These are phyloP conservation scores for Trogon melanurus DNA, from an alignment of 2,113 vertebrate species.

Conservation along the genomic window DNA sequence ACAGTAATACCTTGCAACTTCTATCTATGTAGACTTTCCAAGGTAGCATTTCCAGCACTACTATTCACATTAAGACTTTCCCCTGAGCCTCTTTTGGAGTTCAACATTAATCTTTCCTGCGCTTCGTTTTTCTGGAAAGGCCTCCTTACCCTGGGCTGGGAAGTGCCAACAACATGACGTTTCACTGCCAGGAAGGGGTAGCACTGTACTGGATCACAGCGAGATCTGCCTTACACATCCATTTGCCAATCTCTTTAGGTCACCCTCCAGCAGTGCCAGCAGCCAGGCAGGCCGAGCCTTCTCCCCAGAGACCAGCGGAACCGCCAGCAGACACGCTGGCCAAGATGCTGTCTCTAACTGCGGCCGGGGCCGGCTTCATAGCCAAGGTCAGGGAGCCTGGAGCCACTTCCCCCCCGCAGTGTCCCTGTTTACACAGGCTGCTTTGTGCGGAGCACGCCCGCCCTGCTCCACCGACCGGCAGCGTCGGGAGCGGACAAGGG, in stretches of 20 bases:
- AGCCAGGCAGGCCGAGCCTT: background rate
- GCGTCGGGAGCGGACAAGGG: background rate
- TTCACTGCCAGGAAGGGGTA: background rate
- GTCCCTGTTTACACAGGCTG: background rate
- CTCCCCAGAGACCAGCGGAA: background rate
- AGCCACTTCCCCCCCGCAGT: background rate
- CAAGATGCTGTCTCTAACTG: background rate
- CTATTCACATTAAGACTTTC: background rate
- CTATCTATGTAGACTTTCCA: background rate
- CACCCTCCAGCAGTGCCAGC: background rate
- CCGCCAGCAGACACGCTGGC: background rate
- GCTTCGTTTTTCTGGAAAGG: background rate
- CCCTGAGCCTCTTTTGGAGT: background rate
- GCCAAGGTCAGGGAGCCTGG: background rate
- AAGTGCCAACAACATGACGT: background rate
- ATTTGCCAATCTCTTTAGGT: background rate
- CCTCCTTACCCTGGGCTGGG: background rate
- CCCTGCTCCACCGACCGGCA: background rate
- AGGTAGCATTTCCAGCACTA: background rate
- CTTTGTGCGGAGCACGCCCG: background rate
- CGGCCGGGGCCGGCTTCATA: background rate
- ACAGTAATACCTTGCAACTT: background rate
- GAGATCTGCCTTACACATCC: background rate
- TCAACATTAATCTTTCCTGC: background rate
- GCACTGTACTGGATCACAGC: background rate